Conservation (phyloP, 23 tunicate genomes). For the Phallusia fumigata region DNA sequence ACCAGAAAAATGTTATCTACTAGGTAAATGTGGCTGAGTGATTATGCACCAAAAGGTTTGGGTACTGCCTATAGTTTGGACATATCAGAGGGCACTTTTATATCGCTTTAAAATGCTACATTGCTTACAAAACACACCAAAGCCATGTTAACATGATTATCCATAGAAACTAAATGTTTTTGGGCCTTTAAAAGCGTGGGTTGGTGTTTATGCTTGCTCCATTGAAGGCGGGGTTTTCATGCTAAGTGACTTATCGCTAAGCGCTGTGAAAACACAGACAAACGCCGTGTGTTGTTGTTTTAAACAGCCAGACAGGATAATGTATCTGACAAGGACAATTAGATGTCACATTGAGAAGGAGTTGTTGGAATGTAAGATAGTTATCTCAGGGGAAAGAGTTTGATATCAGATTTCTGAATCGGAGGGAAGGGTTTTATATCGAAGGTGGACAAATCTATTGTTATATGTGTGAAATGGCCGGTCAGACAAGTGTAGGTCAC, state of each 20-base stretch:
- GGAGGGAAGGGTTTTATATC: background rate
- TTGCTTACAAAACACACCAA: no score
- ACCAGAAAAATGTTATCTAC: no score
- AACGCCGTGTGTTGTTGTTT: background rate
- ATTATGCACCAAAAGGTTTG: no score
- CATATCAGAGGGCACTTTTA: no score
- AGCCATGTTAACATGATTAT: background rate
- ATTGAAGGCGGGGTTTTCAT: background rate
- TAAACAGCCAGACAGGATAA: background rate
- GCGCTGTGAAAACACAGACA: background rate
- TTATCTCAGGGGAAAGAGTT: background rate
- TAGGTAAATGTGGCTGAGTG: no score
- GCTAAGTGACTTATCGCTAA: background rate
- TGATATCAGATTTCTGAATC: background rate
- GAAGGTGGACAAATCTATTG: no score
- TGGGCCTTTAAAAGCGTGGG: background rate
- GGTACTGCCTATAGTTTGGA: no score
- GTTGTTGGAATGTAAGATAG: background rate
- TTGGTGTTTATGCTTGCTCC: background rate
- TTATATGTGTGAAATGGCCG: no score
- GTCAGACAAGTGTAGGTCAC: no score
- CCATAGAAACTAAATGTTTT: background rate
- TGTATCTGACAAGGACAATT: background rate
- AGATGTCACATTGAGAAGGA: slow-evolving; percentile 1
- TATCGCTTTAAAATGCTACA: no score